Base-by-base conservation (phyloP, 2,888 invertebrate species). In the Antheraea yamamai region DNA sequence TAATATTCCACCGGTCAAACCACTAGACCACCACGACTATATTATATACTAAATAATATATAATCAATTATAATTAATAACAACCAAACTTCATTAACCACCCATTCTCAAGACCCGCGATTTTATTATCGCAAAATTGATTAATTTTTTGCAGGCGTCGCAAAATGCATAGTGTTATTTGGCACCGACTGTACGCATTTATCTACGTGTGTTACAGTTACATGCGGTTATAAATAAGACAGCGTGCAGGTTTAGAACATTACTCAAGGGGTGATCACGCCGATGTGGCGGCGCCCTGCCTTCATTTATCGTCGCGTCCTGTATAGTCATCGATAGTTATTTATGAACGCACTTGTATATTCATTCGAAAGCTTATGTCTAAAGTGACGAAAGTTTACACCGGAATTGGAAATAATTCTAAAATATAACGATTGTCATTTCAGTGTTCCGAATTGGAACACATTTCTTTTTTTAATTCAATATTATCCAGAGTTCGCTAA, bases 131-230 rank as follows among this genome's bases (percentile, higher is more conserved):
- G 23, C 39, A 26, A 23, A 74, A 26, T 72, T 51, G 52, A 52
- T 55, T 55, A 20, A 16, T 55, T 55, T 55, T 6, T 16, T 52
- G 10, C 26, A 72, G 26, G 30, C 55, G 26, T 72, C 55, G 26
- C 30, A 52, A 55, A 52, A 30, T 35, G 73, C 30, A 30, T 20
- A 73, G 83, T 82, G 85, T 84, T 85, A 84, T 85, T 84, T 86
- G 83, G 81, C 84, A 82, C 80, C 80, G 79, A 87, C 84, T 85
- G 82, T 84, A 85, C 79, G 81, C 89, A 91, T 91, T 90, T 88
- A 88, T 91, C 90, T 88, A 80, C 85, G 88, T 89, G 83, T 87
- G 90, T 86, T 91, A 91, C 92, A 88, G 91, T 91, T 92, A 92
- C 84, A 16, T 66, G 64, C 26, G 85, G 87, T 86, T 89, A 90